These are phyloP conservation scores for Alcedo atthis DNA, from an alignment of 2,797 vertebrate genomes.

Conservation along the genomic window DNA sequence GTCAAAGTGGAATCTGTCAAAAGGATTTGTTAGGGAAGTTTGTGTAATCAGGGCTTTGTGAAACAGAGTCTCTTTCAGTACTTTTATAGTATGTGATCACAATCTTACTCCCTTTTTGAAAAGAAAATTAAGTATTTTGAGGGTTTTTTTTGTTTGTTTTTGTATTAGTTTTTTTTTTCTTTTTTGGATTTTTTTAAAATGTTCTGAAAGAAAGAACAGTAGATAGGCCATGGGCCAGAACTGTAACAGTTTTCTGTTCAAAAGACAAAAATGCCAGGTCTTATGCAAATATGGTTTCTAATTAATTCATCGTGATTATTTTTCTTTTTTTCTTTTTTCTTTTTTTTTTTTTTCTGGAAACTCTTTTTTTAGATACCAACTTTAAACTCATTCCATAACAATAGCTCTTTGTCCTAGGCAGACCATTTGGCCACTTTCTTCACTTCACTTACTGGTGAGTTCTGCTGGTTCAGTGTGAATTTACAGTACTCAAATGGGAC, in stretches of 20 bases:
- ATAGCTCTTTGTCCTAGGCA: background rate
- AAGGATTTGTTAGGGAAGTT: background rate
- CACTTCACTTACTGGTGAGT: background rate
- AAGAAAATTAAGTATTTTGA: background rate
- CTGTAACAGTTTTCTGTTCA: background rate
- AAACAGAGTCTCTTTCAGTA: background rate
- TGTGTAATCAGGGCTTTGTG: background rate
- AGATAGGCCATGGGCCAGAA: background rate
- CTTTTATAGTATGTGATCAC: background rate
- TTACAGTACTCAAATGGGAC: background rate
- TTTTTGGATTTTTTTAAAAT: background rate
- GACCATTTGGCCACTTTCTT: background rate
- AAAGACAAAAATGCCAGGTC: slow-evolving; percentile 13
- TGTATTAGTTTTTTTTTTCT: too few species aligned
- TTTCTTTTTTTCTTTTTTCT: background rate
- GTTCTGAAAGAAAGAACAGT: background rate
- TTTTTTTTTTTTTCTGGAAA: background rate
- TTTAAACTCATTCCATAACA: background rate
- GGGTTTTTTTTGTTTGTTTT: too few species aligned
- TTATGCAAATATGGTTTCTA: background rate
- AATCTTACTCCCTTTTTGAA: background rate
- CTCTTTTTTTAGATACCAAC: background rate
- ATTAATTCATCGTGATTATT: background rate
- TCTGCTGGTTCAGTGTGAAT: background rate
- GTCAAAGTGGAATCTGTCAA: background rate